Evolutionary conservation across 2,797 vertebrate species (phyloP), one percentile per base, ranked within the genome.

Genomic region (Lycodopsis pacificus): DNA sequence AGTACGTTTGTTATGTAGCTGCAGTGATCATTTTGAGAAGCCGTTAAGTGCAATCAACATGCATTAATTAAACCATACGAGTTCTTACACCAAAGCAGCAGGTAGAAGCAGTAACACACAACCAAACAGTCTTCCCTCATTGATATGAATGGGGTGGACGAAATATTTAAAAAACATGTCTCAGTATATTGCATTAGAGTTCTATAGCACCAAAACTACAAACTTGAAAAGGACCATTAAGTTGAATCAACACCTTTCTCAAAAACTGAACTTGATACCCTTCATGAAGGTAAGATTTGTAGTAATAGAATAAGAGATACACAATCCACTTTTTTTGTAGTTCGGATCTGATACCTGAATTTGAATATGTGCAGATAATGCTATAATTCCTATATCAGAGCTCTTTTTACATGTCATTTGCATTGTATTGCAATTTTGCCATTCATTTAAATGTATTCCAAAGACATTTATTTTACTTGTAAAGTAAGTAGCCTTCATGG

Each of bases 1-100:
- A 80, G 67, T 34, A n/a, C 13, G 10, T 53, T 36, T 58, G 6
- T 67, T 71, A 40, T 44, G 7, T 17, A 36, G 30, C 20, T 58
- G 4, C 42, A 51, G 10, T 32, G 6, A 46, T 54, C 34, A n/a
- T 17, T 65, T n/a, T 48, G 7, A 44, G 38, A 32, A 36, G 8
- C 57, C 30, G 36, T 58, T 49, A 9, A 53, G 17, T 62, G 34
- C 42, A 75, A 38, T 32, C 59, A 42, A 30, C 48, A 34, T 32
- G 5, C 44, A 53, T 61, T 6, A 9, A 75, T 62, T 25, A 25
- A 62, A 62, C n/a, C 56, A 56, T 14, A 1, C 1, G 25, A 57
- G 54, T 57, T 32, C 15, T 34, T 34, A 58, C 56, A 58, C 17
- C 17, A 34, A 58, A 58, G 19, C 25, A 36, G 30, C 15, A 20